A percentile compares a stretch with the other conserved stretches of the same genome.
phyloP scores from a whole-genome alignment of 2,888 invertebrate species.

The Diarsia rubi region DNA sequence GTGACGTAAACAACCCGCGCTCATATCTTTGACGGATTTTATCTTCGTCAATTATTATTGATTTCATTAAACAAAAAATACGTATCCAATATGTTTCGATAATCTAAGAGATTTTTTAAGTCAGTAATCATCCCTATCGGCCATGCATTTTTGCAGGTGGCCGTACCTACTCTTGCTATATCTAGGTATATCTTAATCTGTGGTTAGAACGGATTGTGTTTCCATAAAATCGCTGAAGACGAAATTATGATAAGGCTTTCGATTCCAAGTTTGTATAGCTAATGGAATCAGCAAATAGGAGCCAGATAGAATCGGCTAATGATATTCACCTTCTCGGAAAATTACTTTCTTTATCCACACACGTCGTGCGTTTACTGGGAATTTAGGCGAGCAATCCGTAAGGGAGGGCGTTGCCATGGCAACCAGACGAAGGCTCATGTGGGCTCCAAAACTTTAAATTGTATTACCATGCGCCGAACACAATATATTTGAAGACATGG shows the following conservation, averaged over 20 bases:
- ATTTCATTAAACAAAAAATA: too few relatives aligned
- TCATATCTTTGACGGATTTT: too few relatives aligned
- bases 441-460: constrained; percentile 90
- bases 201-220: constrained; percentile 19
- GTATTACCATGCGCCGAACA: constrained; percentile 85
- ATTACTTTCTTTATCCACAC: constrained; percentile 87
- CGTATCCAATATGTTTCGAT: too few relatives aligned
- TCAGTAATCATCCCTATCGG: too few relatives aligned
- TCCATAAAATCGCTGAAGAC: constrained; percentile 50
- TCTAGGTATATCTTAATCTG: too few relatives aligned
- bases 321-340: constrained; percentile 89
- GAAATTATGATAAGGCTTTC: constrained; percentile 67
- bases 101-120: too few relatives aligned
- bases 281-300: constrained; percentile 77
- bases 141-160: too few relatives aligned
- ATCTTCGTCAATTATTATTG: too few relatives aligned
- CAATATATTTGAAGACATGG: constrained; percentile 79
- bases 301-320: constrained; percentile 83
- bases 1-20: too few relatives aligned
- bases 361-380: constrained; percentile 86
- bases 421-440: constrained; percentile 88
- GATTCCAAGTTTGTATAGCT: constrained; percentile 71
- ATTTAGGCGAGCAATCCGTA: constrained; percentile 80
- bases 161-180: too few relatives aligned
- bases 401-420: constrained; percentile 87